A percentile compares a stretch with the other conserved stretches of the same genome.
Conservation (phyloP, 2,797 vertebrate genomes). For the Chrysolophus pictus region DNA sequence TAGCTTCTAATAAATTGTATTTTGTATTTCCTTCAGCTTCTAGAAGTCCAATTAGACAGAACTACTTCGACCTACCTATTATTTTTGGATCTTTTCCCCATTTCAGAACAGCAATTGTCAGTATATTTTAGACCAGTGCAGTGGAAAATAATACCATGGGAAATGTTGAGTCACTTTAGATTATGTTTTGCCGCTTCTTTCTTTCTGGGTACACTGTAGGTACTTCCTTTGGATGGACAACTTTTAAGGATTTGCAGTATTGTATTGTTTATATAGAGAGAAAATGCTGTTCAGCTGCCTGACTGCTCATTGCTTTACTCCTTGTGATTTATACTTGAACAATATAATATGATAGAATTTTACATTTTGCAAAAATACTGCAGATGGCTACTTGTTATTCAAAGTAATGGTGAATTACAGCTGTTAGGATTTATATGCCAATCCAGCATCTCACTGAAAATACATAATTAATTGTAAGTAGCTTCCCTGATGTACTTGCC, state of each 20-base stretch:
- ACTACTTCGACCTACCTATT: constrained; percentile 57
- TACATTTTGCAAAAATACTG: neutral
- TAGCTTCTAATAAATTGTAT: constrained; percentile 15
- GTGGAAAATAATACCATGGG: constrained; percentile 59
- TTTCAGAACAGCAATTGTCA: constrained; percentile 27
- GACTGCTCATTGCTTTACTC: neutral
- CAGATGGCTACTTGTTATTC: neutral
- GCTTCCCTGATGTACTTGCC: neutral
- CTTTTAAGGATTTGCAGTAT: neutral
- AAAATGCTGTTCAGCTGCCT: neutral
- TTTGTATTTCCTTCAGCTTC: constrained; percentile 39
- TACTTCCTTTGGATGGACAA: neutral
- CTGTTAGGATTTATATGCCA: neutral
- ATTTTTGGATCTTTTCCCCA: constrained; percentile 27
- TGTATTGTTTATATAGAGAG: neutral
- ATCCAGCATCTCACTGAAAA: neutral
- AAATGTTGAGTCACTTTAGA: constrained; percentile 58
- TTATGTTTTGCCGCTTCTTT: constrained; percentile 53
- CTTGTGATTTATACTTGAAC: neutral
- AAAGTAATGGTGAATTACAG: neutral
- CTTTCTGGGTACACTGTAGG: neutral
- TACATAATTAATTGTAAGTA: neutral
- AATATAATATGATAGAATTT: neutral
- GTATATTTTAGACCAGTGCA: constrained; percentile 47
- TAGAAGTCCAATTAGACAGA: constrained; percentile 21